Percentiles rank a stretch among this genome's conserved stretches.
These are phyloP conservation scores for Chondrosia reniformis DNA, from an alignment of 37 sponge, comb jelly and placozoan species.

Conservation along the genomic window DNA sequence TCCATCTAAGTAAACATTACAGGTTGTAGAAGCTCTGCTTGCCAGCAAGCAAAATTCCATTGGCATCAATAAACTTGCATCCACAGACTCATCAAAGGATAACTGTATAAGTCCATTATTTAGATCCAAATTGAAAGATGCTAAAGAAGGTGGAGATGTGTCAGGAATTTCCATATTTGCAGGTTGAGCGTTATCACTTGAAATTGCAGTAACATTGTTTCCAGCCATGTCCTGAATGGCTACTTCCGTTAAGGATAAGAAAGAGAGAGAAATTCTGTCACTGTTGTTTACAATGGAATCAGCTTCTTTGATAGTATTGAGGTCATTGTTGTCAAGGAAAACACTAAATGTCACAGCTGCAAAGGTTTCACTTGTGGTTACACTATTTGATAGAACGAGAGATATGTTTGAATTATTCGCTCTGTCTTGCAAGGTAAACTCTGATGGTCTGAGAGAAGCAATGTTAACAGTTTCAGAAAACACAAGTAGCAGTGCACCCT, in stretches of 20 bases:
- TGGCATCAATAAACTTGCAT: conserved; percentile 27
- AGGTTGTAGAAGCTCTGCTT: conserved; percentile 12
- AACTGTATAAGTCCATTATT: conserved; percentile 58
- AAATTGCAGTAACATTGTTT: conserved; percentile 51
- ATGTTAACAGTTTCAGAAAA: conserved; percentile 81
- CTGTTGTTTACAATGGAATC: conserved; percentile 32
- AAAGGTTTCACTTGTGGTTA: background rate
- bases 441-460: conserved; percentile 27
- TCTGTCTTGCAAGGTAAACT: conserved; percentile 46
- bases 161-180: conserved; percentile 48
- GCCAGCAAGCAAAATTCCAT: conserved; percentile 31
- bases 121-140: conserved; percentile 58
- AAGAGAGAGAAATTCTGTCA: conserved; percentile 35
- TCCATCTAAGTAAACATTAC: conserved; percentile 36
- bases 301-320: conserved; percentile 78
- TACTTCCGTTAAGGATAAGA: conserved; percentile 29
- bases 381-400: conserved; percentile 25
- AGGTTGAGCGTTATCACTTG: conserved; percentile 23
- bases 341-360: conserved; percentile 44
- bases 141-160: conserved; percentile 52
- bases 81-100: conserved; percentile 69
- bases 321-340: conserved; percentile 54
- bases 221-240: conserved; percentile 69
- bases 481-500: conserved; percentile 46
- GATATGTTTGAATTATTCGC: conserved; percentile 22